Evolutionary conservation across 2,797 vertebrate genomes (phyloP), one percentile per base, ranked within the genome.

Genomic region (Pitangus sulphuratus): DNA sequence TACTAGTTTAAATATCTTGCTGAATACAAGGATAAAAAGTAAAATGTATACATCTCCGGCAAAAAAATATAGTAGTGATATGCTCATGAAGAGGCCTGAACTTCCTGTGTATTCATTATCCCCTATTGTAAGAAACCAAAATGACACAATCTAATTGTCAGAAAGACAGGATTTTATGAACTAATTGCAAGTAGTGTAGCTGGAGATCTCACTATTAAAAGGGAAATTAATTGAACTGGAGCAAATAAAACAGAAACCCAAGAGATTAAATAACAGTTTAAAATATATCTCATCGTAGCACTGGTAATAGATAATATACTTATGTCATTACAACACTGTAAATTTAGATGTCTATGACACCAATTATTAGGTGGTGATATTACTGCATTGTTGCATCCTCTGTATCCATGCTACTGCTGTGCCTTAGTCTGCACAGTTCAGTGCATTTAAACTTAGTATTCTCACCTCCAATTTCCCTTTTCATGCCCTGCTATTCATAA

Each of bases 221-320:
- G 37, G 79, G 37, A 14, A 92, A 89, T 90, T 70, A 93, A 82
- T 48, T 84, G 44, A 84, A 66, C 62, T 12, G 81, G 18, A 82
- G 35, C 17, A 93, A 91, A 92, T 60, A 91, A 84, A 93, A 61
- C 15, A 91, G 33, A 82, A 88, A 35, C 57, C 53, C 65, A 84
- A 77, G 82, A 91, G 85, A 88, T 69, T 89, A 94, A 89, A 89
- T 89, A 80, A 70, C 11, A 35, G n/a, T 85, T 90, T 93, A 45
- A 90, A 68, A 86, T 72, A 42, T 42, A 57, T 48, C 57, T 94
- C 40, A 69, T 90, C 48, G 57, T 47, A n/a, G 15, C 16, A 42
- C 22, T 50, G n/a, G 24, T 71, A 86, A 80, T 50, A 86, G 17
- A 42, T 85, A 79, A 70, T 50, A 85, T 37, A 68, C n/a, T 16